Evolutionary conservation across 1,140 invertebrate genomes (phyloP).

Genomic region (Kradibia gibbosae): DNA sequence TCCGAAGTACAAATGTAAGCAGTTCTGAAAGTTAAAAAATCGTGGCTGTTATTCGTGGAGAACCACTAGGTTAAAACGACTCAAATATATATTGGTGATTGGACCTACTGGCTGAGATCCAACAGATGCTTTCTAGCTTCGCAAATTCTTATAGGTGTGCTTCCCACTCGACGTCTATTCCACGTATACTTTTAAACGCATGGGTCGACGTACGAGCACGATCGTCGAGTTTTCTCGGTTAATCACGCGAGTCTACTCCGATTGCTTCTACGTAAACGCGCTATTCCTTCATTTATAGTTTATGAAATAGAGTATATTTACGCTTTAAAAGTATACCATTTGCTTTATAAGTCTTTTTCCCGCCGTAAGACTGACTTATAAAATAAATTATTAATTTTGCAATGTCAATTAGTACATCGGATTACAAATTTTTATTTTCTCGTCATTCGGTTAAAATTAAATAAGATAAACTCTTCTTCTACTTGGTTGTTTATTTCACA

Average conservation of each 20-base stretch:
- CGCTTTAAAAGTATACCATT: neutral
- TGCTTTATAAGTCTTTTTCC: neutral
- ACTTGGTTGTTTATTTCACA: neutral
- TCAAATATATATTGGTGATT: slow-evolving; percentile 58
- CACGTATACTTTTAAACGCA: slow-evolving; percentile 42
- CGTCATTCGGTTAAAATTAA: too few species aligned
- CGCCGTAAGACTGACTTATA: neutral
- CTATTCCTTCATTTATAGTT: slow-evolving; percentile 1
- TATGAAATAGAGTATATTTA: slow-evolving; percentile 21
- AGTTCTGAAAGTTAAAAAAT: slow-evolving; percentile 20
- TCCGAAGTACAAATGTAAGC: neutral
- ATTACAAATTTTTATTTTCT: neutral
- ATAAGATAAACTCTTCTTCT: too few species aligned
- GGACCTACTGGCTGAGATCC: slow-evolving; percentile 56
- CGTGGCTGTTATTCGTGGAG: slow-evolving; percentile 21
- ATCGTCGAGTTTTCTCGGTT: slow-evolving; percentile 60
- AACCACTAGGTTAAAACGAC: neutral
- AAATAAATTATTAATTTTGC: neutral
- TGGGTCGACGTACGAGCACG: slow-evolving; percentile 55
- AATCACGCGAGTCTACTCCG: slow-evolving; percentile 52
- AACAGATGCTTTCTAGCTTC: slow-evolving; percentile 56
- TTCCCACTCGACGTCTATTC: slow-evolving; percentile 32
- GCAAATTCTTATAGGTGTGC: slow-evolving; percentile 57
- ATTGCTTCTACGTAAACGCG: neutral
- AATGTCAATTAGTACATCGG: neutral